Evolutionary conservation across 2,113 vertebrate species (phyloP), one percentile per base, ranked within the genome.

Genomic region (Cottus gobio): DNA sequence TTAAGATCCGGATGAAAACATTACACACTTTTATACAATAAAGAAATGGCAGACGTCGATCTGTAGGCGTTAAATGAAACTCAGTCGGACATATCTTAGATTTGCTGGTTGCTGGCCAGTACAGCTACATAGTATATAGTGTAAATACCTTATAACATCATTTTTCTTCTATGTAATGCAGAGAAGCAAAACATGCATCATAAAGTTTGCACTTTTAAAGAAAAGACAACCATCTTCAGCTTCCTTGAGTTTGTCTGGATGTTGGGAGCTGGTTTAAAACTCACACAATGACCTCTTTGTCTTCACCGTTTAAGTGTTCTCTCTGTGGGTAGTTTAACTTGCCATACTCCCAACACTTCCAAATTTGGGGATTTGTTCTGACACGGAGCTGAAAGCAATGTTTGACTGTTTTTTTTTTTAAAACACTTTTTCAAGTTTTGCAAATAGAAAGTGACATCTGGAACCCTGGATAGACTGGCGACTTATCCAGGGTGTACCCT

Each of bases 371-470:
- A 12, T 62, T 12, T n/a, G 7, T 22, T 8, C 12, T 18, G 16
- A 20, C 31, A 34, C 11, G 18, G 26, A 58, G 56, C 15, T 20
- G 3, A 20, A 10, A 34, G 58, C 4, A 5, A 36, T 4, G 4
- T 36, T 61, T 61, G 30, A 61, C 57, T n/a, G n/a, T n/a, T n/a
- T n/a, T n/a, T n/a, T n/a, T n/a, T n/a, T n/a, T n/a, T n/a, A n/a
- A n/a, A 37, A 37, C 9, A 37, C 1, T 37, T 37, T 37, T 37
- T 37, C 9, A 37, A 65, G 30, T 70, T 57, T 64, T 81, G 71
- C 37, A 78, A 44, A 60, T 7, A 18, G 0, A n/a, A n/a, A 83
- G 86, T 26, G 88, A 87, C 81, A 84, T 68, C 10, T 39, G 37
- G 37, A 39, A 39, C 37, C n/a, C n/a, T n/a, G n/a, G n/a, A n/a